phyloP scores from a whole-genome alignment of 2,113 vertebrate genomes.

The Plectropomus leopardus region DNA sequence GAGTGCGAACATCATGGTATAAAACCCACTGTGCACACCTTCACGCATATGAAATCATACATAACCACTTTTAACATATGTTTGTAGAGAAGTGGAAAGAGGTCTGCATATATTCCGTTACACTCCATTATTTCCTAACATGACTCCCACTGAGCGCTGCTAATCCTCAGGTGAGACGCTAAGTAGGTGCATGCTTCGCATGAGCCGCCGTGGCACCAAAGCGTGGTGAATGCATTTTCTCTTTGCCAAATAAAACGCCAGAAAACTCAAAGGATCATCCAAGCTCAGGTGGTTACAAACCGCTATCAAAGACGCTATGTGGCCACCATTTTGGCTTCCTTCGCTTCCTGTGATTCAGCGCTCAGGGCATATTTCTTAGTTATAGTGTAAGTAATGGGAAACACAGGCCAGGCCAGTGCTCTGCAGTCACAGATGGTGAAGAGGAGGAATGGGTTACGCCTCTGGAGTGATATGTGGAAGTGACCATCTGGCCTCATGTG shows the following conservation, averaged over 20 bases:
- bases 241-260: constrained; percentile 5
- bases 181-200: constrained; percentile 26
- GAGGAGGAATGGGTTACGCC: constrained; percentile 65
- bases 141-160: constrained; percentile 4
- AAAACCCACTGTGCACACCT: constrained; percentile 27
- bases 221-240: constrained; percentile 19
- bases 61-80: constrained; percentile 30
- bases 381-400: constrained; percentile 65
- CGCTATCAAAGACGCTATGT: neutral
- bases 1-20: constrained; percentile 37
- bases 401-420: constrained; percentile 40
- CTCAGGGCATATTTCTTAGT: constrained; percentile 48
- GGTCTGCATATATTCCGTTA: constrained; percentile 19
- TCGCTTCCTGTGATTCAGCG: constrained; percentile 49
- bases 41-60: constrained; percentile 23
- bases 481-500: constrained; percentile 70
- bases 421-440: constrained; percentile 70
- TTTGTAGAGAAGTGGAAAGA: constrained; percentile 40
- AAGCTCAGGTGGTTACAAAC: constrained; percentile 4
- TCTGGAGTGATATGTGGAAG: constrained; percentile 70
- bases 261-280: neutral
- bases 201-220: constrained; percentile 20
- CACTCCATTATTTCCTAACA: constrained; percentile 27
- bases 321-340: constrained; percentile 28
- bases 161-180: constrained; percentile 24